Base-by-base conservation (phyloP, 92 coral and sea anemone genomes). In the Pocillopora grandis region DNA sequence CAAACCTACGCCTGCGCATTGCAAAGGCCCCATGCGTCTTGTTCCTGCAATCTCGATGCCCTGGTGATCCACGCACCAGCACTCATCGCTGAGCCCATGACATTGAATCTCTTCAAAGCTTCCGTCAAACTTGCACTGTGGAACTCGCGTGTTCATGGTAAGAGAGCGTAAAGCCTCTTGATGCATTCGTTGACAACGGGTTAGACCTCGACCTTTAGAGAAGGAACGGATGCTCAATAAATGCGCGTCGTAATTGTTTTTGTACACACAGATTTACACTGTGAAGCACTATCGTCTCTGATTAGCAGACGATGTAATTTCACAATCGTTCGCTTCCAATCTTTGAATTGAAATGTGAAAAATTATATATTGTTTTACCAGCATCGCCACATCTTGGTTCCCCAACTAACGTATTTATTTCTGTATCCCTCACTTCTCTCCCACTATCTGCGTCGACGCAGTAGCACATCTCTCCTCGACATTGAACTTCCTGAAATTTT, bases 21-120 rank as follows among this genome's bases (percentile, higher is more conserved):
- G 31, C 42, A 93, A 69, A 57, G 80, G 86, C 18, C 93, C 92
- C 13, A 71, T 87, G 23, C 72, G 73, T 66, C 89, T 92, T 58
- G 94, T 88, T 17, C 97, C 97, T 6, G 75, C 71, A 13, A 94
- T 35, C 78, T 90, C 95, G 73, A 59, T 83, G 23, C 98, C 98
- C 48, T 36, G 62, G 20, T 77, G 83, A 76, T 92, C 93, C 55
- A 88, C 92, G 72, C 98, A 96, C 98, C 98, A 96, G 71, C 97
- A 93, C n/a, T 79, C 97, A 27, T 82, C 79, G n/a, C 83, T 77
- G 58, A 83, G 60, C 36, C 91, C 90, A 65, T 79, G 85, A 89
- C 97, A 93, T 76, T 93, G 97, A n/a, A 91, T 81, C 18, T 93
- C 89, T 72, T 86, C 92, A 58, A 88, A 93, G 18, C 73, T 76